phyloP scores from a whole-genome alignment of 2,113 vertebrate species.

The Heloderma charlesbogerti region DNA sequence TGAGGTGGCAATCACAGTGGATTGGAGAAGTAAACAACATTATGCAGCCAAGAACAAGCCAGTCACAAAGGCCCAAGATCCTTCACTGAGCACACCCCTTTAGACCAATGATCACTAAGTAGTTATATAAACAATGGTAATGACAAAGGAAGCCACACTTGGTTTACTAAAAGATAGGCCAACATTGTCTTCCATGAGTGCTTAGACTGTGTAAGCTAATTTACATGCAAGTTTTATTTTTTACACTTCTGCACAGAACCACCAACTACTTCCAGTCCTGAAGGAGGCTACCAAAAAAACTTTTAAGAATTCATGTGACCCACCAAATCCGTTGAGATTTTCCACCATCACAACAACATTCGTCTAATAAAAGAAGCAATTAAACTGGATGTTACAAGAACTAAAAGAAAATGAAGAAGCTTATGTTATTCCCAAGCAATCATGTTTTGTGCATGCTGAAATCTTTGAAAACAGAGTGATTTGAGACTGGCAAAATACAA shows the following conservation, averaged over 20 bases:
- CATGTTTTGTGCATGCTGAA: neutral
- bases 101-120: neutral
- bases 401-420: neutral
- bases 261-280: neutral
- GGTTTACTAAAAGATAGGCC: neutral
- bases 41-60: neutral
- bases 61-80: neutral
- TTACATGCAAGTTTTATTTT: neutral
- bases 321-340: neutral
- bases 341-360: neutral
- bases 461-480: conserved; percentile 17
- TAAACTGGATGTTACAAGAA: neutral
- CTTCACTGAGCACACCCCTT: neutral
- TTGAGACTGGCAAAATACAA: neutral
- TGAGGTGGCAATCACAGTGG: neutral
- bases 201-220: neutral
- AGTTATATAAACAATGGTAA: neutral
- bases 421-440: neutral
- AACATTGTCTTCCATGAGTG: neutral
- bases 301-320: neutral
- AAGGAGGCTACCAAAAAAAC: neutral
- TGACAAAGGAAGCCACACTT: neutral
- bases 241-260: neutral
- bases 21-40: neutral
- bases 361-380: neutral